A percentile compares a stretch with the other conserved stretches of the same genome.
Evolutionary conservation across 1,140 invertebrate species (phyloP).

Genomic region (Popillia japonica): DNA sequence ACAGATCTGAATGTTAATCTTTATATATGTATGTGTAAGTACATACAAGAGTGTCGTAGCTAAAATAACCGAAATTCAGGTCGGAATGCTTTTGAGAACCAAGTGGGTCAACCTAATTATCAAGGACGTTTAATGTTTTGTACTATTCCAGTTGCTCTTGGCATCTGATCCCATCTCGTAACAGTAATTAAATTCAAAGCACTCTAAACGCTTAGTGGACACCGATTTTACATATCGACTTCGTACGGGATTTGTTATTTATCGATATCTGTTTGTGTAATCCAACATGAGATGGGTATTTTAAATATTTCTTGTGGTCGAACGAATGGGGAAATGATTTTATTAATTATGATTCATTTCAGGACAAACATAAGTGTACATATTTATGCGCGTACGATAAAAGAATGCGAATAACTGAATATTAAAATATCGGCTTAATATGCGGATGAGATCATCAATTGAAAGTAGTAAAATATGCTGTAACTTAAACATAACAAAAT

Average conservation of each 20-base stretch:
- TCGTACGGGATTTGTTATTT: not conserved
- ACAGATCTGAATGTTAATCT: too few species aligned
- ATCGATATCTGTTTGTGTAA: not conserved
- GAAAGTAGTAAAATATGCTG: too few species aligned
- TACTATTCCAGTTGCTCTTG: conserved; percentile 1
- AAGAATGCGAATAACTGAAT: too few species aligned
- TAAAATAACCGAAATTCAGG: not conserved
- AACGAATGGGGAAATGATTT: not conserved
- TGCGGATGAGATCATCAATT: too few species aligned
- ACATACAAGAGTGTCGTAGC: not conserved
- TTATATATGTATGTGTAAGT: not conserved
- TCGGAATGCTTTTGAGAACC: not conserved
- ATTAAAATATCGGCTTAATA: too few species aligned
- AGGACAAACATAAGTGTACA: not conserved
- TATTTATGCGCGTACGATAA: not conserved
- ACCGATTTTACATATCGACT: not conserved
- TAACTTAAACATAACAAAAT: too few species aligned
- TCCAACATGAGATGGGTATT: not conserved
- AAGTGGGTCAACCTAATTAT: conserved; percentile 27
- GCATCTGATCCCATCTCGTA: not conserved
- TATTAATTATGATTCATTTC: conserved; percentile 6
- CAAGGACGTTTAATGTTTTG: conserved; percentile 13
- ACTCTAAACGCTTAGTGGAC: not conserved
- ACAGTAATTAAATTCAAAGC: conserved; percentile 26
- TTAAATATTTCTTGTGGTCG: not conserved